Conservation (phyloP, 1,140 invertebrate genomes). For the Campodea augens region DNA sequence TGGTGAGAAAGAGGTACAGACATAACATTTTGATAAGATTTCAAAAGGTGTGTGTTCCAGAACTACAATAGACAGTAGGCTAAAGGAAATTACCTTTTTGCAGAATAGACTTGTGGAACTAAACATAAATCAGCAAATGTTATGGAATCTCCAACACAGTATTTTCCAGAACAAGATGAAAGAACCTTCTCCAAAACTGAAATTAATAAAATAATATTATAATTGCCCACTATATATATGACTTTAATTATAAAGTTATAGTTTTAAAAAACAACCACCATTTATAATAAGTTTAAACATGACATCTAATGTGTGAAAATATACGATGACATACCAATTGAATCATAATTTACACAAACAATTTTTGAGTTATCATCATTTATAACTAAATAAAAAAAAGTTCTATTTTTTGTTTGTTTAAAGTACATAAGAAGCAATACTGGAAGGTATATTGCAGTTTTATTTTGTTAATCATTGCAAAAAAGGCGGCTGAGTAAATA, state of each 20-base stretch:
- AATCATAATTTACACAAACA: too few species aligned
- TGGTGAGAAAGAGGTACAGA: background rate
- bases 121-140: constrained; percentile 88
- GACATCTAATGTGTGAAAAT: background rate
- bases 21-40: background rate
- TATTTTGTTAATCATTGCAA: too few species aligned
- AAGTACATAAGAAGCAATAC: too few species aligned
- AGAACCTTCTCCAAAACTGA: constrained; percentile 72
- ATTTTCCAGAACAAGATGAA: constrained; percentile 67
- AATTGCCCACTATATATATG: too few species aligned
- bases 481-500: too few species aligned
- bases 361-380: too few species aligned
- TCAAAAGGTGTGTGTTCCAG: background rate
- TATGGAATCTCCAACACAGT: constrained; percentile 82
- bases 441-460: too few species aligned
- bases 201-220: constrained; percentile 15
- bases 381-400: too few species aligned
- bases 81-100: constrained; percentile 40
- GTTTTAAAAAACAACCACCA: too few species aligned
- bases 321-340: background rate
- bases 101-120: constrained; percentile 84
- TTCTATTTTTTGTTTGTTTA: too few species aligned
- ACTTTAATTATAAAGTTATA: too few species aligned
- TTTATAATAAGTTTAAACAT: too few species aligned
- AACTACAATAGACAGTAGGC: constrained; percentile 4